Conservation (phyloP, 1,140 invertebrate species). For the Trichonephila inaurata region DNA sequence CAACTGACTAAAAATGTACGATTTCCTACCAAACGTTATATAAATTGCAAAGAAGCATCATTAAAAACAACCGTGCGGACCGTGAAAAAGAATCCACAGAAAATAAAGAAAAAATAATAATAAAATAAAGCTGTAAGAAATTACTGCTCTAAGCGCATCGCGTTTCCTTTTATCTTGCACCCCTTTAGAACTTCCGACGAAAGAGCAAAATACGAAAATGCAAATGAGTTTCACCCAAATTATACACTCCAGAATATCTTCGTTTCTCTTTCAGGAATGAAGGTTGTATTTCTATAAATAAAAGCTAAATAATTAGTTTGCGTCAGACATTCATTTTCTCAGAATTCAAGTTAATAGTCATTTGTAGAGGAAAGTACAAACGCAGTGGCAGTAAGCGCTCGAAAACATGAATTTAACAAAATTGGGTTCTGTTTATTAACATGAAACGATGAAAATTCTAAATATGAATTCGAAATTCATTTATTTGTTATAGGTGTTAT, state of each 20-base stretch:
- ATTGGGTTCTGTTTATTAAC: background rate
- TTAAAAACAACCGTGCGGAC: too few relatives aligned
- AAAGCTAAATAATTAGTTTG: background rate
- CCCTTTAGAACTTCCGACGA: background rate
- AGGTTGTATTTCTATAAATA: constrained; percentile 5
- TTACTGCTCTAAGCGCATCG: background rate
- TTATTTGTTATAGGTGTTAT: background rate
- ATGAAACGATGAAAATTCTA: background rate
- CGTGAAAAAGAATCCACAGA: too few relatives aligned
- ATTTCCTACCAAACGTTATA: background rate
- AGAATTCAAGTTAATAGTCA: background rate
- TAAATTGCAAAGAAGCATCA: too few relatives aligned
- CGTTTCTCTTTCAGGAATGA: background rate
- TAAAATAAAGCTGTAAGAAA: too few relatives aligned
- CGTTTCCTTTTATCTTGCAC: background rate
- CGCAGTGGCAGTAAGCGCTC: background rate
- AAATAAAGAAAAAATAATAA: background rate
- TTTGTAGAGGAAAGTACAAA: background rate
- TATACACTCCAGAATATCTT: background rate
- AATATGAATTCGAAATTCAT: background rate
- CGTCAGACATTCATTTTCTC: constrained; percentile 4
- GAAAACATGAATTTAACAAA: background rate
- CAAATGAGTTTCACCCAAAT: background rate
- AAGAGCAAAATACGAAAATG: background rate
- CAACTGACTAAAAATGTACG: background rate